Evolutionary conservation across 2,888 invertebrate genomes (phyloP), one percentile per base, ranked within the genome.

Genomic region (Onchidella celtica): DNA sequence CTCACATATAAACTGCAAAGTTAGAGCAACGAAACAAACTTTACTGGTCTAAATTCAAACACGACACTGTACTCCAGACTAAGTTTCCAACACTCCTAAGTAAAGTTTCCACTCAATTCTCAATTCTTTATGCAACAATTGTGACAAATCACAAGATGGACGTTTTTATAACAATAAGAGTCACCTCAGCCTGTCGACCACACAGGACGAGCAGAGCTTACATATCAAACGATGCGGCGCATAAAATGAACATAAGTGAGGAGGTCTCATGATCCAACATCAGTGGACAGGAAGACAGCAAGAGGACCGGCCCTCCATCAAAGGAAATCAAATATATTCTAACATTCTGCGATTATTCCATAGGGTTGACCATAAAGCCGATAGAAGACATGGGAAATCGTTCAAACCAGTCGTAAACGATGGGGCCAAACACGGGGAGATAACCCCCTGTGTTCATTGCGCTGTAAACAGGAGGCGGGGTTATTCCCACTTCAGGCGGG

Each of bases 171-270:
- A 47, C 47, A 47, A 47, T 47, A 17, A 47, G 47, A 17, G 47
- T 47, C 9, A 47, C 47, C 47, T 17, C 32, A 21, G 11, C 38
- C 27, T 27, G n/a, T 0, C 34, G 61, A 66, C 66, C 61, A 32
- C 66, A 47, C 47, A 47, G 24, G 40, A 29, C 65, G 65, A 32
- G 29, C 17, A n/a, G 34, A 32, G 14, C 4, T 9, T 24, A 40
- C 38, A 29, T 40, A 34, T 34, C 27, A 63, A 40, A 76, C 66
- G 27, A 32, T 40, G 55, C 55, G 40, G 9, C 21, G 34, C 6
- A 66, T 66, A 29, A 76, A 76, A 29, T 66, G 34, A 65, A 76
- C 57, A 57, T 34, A 24, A 55, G 24, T 4, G 57, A 76, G 34
- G 57, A n/a, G n/a, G 47, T 38, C 57, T 66, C 76, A 21, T 57